phyloP scores from a whole-genome alignment of 2,797 vertebrate species.

The Hemibagrus guttatus region DNA sequence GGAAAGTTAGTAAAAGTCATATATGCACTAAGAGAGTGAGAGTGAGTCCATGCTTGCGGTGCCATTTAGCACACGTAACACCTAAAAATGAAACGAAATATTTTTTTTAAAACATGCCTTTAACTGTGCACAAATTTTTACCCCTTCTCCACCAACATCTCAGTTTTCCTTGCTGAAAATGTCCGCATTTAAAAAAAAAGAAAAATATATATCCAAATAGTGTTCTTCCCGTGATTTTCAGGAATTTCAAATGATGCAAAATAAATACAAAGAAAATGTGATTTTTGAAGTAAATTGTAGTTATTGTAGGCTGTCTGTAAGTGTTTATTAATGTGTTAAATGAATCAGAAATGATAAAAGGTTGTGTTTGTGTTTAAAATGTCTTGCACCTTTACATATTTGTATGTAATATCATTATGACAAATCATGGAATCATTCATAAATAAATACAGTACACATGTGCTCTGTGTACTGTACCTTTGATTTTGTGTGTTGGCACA shows the following conservation, averaged over 20 bases:
- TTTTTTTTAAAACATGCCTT: background rate
- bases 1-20: background rate
- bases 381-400: background rate
- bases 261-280: too few species aligned
- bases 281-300: background rate
- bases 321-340: background rate
- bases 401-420: background rate
- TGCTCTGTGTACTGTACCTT: background rate
- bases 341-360: background rate
- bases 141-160: background rate
- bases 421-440: background rate
- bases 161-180: background rate
- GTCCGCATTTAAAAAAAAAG: background rate
- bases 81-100: background rate
- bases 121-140: background rate
- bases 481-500: background rate
- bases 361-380: background rate
- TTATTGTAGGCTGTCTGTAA: background rate
- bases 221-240: background rate
- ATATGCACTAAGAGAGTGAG: constrained; percentile 3
- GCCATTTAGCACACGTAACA: background rate
- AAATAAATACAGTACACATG: background rate
- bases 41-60: background rate
- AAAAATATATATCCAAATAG: too few species aligned
- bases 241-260: background rate